These are phyloP conservation scores for Parazoanthus atlanticus DNA, from an alignment of 92 coral and sea anemone species.

Conservation along the genomic window DNA sequence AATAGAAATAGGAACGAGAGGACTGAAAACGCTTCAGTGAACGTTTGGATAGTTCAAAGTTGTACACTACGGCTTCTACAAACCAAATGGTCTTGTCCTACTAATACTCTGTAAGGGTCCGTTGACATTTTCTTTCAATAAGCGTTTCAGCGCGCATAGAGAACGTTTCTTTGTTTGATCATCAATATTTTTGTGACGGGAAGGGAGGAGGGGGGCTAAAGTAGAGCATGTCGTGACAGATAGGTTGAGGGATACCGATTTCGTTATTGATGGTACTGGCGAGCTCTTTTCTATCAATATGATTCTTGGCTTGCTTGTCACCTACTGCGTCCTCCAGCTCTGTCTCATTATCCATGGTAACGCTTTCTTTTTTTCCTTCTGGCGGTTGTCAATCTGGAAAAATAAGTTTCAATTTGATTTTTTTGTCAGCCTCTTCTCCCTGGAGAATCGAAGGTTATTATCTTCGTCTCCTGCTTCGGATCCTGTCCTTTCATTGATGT, in stretches of 20 bases:
- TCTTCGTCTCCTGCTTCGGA: slow-evolving; percentile 41
- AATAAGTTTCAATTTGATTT: slow-evolving; percentile 37
- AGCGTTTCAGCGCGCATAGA: too few relatives aligned
- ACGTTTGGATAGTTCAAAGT: too few relatives aligned
- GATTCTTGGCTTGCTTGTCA: slow-evolving; percentile 12
- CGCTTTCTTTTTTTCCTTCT: slow-evolving; percentile 24
- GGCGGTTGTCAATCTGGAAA: slow-evolving; percentile 43
- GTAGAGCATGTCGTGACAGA: too few relatives aligned
- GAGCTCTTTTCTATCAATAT: slow-evolving; percentile 19
- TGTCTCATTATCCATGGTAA: not conserved
- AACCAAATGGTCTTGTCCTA: too few relatives aligned
- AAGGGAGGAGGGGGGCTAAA: too few relatives aligned
- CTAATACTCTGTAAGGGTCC: too few relatives aligned
- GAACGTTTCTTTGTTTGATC: too few relatives aligned
- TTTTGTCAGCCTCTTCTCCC: slow-evolving; percentile 53
- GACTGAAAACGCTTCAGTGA: too few relatives aligned
- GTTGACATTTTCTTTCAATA: too few relatives aligned
- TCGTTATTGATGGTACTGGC: slow-evolving; percentile 11
- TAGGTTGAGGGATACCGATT: slow-evolving; percentile 42
- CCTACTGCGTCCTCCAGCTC: slow-evolving; percentile 34
- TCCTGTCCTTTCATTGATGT: slow-evolving; percentile 21
- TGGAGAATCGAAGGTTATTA: slow-evolving; percentile 8
- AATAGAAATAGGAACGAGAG: too few relatives aligned
- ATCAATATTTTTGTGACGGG: too few relatives aligned
- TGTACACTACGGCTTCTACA: too few relatives aligned